Base-by-base conservation (phyloP, 2,113 vertebrate species). In the Petromus typicus region DNA sequence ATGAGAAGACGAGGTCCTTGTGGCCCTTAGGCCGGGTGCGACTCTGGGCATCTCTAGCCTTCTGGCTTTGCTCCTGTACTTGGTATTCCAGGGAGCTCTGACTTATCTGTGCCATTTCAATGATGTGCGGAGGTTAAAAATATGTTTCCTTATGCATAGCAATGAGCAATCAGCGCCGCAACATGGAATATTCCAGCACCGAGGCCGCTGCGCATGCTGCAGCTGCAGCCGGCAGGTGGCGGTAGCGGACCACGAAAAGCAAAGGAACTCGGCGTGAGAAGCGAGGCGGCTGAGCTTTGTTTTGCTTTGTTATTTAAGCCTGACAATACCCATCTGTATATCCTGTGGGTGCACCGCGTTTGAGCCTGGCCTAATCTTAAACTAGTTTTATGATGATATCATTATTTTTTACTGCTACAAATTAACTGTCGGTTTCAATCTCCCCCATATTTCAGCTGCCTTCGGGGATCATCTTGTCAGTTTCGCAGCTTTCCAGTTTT, bases 361-460 rank as follows among this genome's bases (percentile, higher is more conserved):
- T 90, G 97, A 95, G 96, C 78, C 94, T 66, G 84, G 93, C 97
- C 96, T 97, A 96, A 97, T 98, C 92, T 97, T 95, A 95, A 96
- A 98, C 98, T 96, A 93, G 94, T 96, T 98, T 98, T 98, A 98
- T 97, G 97, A 96, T 96, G 96, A 98, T 96, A 97, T 97, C 97
- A 96, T 97, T 98, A 97, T 97, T 98, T 98, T 97, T 98, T 97
- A 97, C 97, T 95, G 98, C 97, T 98, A 96, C 97, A 97, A 98
- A 98, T 98, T 97, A 98, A 95, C 98, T 98, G 97, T 98, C 97
- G 90, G 96, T 93, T 98, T 97, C 98, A 97, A 98, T 98, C 95
- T 95, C 91, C 54, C 95, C 95, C 64, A n/a, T 94, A 92, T 96
- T 96, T 97, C 95, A 95, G 87, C 57, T 96, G 98, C 97, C 97